phyloP scores from a whole-genome alignment of 2,113 vertebrate genomes.

The Serilophus lunatus region DNA sequence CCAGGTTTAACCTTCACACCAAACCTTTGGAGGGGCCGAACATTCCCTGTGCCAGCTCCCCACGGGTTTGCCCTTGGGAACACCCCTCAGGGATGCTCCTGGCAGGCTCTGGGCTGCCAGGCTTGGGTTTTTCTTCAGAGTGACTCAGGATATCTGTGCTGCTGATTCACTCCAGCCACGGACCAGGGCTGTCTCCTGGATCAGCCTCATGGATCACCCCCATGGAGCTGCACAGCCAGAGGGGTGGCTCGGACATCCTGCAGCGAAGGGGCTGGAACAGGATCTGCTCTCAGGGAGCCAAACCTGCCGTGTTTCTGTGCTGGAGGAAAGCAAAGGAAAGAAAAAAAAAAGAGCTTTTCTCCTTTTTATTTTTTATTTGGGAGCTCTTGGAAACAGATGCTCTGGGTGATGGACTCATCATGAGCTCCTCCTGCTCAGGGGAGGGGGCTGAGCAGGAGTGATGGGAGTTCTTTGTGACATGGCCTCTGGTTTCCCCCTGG shows the following conservation, averaged over 20 bases:
- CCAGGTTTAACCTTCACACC: neutral
- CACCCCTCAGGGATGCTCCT: neutral
- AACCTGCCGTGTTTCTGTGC: fast-evolving
- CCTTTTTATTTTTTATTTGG: neutral
- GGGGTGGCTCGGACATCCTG: too few species aligned
- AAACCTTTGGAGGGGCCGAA: neutral
- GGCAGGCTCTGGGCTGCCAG: neutral
- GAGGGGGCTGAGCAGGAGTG: neutral
- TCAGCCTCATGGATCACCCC: neutral
- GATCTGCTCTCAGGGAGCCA: neutral
- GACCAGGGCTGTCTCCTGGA: neutral
- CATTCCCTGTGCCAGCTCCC: neutral
- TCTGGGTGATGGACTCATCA: neutral
- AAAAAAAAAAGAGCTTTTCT: neutral
- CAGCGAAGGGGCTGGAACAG: neutral
- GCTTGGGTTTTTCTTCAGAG: neutral
- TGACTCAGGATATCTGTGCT: constrained; percentile 51
- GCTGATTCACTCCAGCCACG: constrained; percentile 51
- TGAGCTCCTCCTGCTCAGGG: neutral
- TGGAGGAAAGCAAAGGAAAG: neutral
- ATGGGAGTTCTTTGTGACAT: neutral
- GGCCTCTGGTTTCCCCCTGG: neutral
- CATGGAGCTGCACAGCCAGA: neutral
- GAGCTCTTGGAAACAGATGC: neutral
- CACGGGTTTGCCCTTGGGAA: neutral